These are phyloP conservation scores for Trematomus loennbergii DNA, from an alignment of 2,113 vertebrate genomes.

Conservation along the genomic window DNA sequence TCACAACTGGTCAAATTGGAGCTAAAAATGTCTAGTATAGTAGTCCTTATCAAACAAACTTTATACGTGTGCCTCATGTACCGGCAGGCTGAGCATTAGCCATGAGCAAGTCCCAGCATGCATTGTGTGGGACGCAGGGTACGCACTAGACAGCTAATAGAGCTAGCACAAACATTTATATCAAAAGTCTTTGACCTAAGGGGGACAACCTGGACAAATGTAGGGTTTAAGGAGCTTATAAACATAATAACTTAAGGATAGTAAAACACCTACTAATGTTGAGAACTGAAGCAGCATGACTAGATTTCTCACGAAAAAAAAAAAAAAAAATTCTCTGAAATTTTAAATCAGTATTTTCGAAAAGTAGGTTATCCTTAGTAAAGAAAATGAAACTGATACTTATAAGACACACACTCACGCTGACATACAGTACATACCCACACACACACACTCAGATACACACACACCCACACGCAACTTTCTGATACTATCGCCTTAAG, in stretches of 20 bases:
- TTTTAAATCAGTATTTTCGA: no score
- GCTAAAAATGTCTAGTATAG: not conserved
- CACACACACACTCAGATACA: not conserved
- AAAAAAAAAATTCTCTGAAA: no score
- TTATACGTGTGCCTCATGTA: not conserved
- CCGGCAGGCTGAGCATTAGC: not conserved
- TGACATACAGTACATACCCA: not conserved
- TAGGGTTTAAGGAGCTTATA: no score
- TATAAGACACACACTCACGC: not conserved
- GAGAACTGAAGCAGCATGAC: not conserved
- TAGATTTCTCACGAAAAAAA: not conserved
- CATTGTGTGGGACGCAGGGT: not conserved
- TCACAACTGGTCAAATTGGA: not conserved
- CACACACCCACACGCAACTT: not conserved
- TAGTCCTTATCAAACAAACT: not conserved
- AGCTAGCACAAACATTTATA: not conserved
- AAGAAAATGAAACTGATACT: not conserved
- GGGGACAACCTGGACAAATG: not conserved
- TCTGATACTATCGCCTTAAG: not conserved
- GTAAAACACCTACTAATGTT: not conserved
- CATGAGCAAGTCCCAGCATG: conserved; percentile 7
- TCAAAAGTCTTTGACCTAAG: not conserved
- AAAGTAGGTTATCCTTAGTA: no score
- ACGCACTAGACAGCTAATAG: not conserved
- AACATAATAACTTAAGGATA: not conserved